Evolutionary conservation across 2,888 invertebrate genomes (phyloP).

Genomic region (Rotaria macrura): DNA sequence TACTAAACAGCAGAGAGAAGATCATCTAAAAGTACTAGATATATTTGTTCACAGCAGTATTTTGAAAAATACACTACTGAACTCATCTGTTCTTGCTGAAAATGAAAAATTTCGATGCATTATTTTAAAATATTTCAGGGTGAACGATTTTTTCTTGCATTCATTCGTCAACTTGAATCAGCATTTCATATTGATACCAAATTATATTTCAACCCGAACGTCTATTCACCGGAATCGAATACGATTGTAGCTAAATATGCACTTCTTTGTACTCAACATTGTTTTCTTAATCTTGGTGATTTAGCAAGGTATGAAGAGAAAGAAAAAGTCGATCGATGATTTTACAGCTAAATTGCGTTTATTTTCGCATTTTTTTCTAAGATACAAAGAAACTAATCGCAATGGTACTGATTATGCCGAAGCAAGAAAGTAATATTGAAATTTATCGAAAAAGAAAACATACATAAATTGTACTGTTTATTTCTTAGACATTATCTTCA

Average conservation of each 20-base stretch:
- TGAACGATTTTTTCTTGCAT: conserved; percentile 9
- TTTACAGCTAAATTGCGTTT: too few relatives aligned
- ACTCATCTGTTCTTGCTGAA: too few relatives aligned
- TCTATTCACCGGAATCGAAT: background rate
- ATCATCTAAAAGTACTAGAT: too few relatives aligned
- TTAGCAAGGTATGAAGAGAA: conserved; percentile 63
- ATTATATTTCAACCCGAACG: background rate
- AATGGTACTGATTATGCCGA: background rate
- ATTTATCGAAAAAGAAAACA: too few relatives aligned
- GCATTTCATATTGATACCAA: background rate
- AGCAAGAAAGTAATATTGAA: conserved; percentile 21
- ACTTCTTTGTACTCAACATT: conserved; percentile 72
- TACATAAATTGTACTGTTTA: conserved; percentile 32
- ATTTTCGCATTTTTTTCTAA: conserved; percentile 37
- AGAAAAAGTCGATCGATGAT: too few relatives aligned
- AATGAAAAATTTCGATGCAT: background rate
- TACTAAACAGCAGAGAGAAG: too few relatives aligned
- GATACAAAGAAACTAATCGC: background rate
- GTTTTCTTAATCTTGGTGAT: conserved; percentile 79
- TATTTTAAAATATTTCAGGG: background rate
- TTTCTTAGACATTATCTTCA: conserved; percentile 71
- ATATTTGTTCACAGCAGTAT: too few relatives aligned
- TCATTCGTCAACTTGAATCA: conserved; percentile 11
- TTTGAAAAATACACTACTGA: too few relatives aligned
- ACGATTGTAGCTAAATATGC: conserved; percentile 59